phyloP scores from a whole-genome alignment of 64 coral and sea anemone species.

The Porites lutea region DNA sequence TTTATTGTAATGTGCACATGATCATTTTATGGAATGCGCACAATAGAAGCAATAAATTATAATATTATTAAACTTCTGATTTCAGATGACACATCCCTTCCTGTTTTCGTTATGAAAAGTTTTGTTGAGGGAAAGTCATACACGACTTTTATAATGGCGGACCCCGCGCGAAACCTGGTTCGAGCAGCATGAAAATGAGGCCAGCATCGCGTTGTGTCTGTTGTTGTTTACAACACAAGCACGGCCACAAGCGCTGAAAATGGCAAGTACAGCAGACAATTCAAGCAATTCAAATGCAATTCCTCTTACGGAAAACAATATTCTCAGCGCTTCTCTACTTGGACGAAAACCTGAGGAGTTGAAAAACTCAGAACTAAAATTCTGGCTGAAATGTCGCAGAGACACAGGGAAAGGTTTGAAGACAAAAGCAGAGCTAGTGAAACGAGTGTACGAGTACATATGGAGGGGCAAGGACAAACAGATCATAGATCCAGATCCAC shows the following conservation, averaged over 20 bases:
- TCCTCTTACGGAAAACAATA: constrained; percentile 24
- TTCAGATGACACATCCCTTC: too few relatives aligned
- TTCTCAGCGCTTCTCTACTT: constrained; percentile 43
- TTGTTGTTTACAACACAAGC: neutral
- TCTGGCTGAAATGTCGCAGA: constrained; percentile 51
- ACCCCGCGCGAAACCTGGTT: neutral
- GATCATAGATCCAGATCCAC: constrained; percentile 47
- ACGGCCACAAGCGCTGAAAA: neutral
- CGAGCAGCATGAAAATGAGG: constrained; percentile 4
- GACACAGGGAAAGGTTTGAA: constrained; percentile 58
- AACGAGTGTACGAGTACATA: constrained; percentile 49
- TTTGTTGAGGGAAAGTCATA: too few relatives aligned
- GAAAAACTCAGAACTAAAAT: constrained; percentile 18
- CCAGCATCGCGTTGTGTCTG: neutral
- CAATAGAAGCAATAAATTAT: too few relatives aligned
- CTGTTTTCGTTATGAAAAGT: too few relatives aligned
- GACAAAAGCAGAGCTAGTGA: constrained; percentile 74
- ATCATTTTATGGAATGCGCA: too few relatives aligned
- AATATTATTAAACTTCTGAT: too few relatives aligned
- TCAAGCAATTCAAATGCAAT: neutral
- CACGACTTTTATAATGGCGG: constrained; percentile 9
- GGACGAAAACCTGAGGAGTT: constrained; percentile 37
- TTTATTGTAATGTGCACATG: too few relatives aligned
- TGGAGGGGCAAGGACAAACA: constrained; percentile 24
- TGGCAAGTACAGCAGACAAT: neutral